Evolutionary conservation across 2,797 vertebrate genomes (phyloP).

Genomic region (Hyperoplus lanceolatus): DNA sequence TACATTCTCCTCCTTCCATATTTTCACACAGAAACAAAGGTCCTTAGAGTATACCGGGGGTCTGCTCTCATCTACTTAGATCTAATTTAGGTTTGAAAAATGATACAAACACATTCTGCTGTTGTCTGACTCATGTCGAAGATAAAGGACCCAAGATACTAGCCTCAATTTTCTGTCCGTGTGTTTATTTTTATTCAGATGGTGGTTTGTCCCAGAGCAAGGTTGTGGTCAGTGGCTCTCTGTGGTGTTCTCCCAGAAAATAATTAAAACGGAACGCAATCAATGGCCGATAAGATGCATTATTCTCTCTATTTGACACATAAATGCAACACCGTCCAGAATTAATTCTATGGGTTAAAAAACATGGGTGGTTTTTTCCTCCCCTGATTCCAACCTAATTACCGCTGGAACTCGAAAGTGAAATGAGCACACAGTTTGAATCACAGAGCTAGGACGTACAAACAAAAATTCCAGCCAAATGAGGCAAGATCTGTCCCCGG

Average conservation of each 20-base stretch:
- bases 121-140: slow-evolving; percentile 49
- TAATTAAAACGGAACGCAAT: slow-evolving; percentile 63
- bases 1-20: slow-evolving; percentile 55
- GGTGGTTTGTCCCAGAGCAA: slow-evolving; percentile 48
- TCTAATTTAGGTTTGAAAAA: slow-evolving; percentile 70
- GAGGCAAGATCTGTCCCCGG: slow-evolving; percentile 53
- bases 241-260: slow-evolving; percentile 46
- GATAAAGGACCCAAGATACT: slow-evolving; percentile 51
- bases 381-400: slow-evolving; percentile 59
- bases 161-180: slow-evolving; percentile 56
- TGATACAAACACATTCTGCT: slow-evolving; percentile 53
- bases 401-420: slow-evolving; percentile 49
- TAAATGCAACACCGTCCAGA: neutral
- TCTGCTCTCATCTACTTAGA: slow-evolving; percentile 60
- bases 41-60: slow-evolving; percentile 39
- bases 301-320: slow-evolving; percentile 41
- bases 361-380: slow-evolving; percentile 14
- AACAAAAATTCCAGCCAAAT: slow-evolving; percentile 58
- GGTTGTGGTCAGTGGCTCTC: slow-evolving; percentile 58
- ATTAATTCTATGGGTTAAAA: slow-evolving; percentile 36
- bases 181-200: slow-evolving; percentile 63
- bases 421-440: slow-evolving; percentile 49
- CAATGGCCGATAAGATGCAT: slow-evolving; percentile 42
- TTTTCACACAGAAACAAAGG: slow-evolving; percentile 35
- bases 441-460: slow-evolving; percentile 22